A percentile compares a stretch with the other conserved stretches of the same genome.
Conservation (phyloP, 2,113 vertebrate genomes). For the Nothobranchius kuhntae region DNA sequence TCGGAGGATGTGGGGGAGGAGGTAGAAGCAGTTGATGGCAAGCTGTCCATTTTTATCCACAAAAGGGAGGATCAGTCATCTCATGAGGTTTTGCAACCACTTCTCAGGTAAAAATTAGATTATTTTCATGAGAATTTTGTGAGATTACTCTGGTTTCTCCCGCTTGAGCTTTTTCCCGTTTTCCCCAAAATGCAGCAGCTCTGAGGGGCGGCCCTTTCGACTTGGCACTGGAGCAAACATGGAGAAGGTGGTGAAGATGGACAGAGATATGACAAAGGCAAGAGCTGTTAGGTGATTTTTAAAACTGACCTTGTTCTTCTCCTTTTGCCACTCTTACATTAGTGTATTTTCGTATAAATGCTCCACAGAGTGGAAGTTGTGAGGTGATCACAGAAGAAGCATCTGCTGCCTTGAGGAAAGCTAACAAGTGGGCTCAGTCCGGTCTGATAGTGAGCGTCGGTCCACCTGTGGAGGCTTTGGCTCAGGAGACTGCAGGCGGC, state of each 20-base stretch:
- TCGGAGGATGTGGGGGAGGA: slow-evolving; percentile 92
- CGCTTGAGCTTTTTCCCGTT: not conserved
- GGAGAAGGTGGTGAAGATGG: slow-evolving; percentile 99
- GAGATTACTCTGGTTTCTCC: slow-evolving; percentile 1
- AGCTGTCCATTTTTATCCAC: slow-evolving; percentile 97
- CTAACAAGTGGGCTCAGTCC: slow-evolving; percentile 97
- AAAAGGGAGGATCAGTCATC: slow-evolving; percentile 98
- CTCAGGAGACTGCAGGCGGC: slow-evolving; percentile 85
- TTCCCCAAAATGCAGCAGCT: slow-evolving; percentile 83
- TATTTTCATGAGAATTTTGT: not conserved
- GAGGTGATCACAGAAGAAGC: slow-evolving; percentile 97
- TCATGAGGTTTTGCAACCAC: slow-evolving; percentile 95
- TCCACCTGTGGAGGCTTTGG: slow-evolving; percentile 87
- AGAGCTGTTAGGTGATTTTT: not conserved
- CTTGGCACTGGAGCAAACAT: slow-evolving; percentile 98
- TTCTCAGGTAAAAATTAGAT: slow-evolving; percentile 85
- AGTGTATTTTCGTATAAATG: not conserved
- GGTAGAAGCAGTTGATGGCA: slow-evolving; percentile 95
- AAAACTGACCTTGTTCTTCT: not conserved
- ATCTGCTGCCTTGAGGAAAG: slow-evolving; percentile 90
- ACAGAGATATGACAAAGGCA: slow-evolving; percentile 98
- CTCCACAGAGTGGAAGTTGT: slow-evolving; percentile 88
- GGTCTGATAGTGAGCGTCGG: slow-evolving; percentile 96
- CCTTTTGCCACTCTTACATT: no score
- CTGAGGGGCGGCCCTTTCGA: slow-evolving; percentile 96